Conservation (phyloP, 2,113 vertebrate genomes). For the Cettia cetti region DNA sequence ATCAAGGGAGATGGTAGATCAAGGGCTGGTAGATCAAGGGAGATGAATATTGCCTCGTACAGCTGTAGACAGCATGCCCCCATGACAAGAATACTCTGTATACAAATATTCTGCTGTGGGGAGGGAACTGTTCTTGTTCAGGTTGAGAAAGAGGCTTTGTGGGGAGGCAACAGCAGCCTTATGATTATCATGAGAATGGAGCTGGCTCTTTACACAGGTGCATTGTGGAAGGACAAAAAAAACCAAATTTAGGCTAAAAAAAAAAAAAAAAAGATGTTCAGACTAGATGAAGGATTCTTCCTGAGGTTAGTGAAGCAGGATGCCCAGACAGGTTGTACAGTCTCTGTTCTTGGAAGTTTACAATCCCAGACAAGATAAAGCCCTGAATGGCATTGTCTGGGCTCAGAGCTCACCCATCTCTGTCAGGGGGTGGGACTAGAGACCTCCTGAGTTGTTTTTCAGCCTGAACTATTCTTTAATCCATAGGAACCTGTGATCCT, state of each 20-base stretch:
- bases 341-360: background rate
- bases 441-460: background rate
- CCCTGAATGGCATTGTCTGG: background rate
- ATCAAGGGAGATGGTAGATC: background rate
- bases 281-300: background rate
- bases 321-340: background rate
- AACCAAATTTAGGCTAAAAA: background rate
- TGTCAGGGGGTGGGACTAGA: background rate
- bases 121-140: background rate
- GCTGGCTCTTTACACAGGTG: background rate
- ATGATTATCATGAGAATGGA: rapidly evolving
- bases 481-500: background rate
- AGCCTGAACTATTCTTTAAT: background rate
- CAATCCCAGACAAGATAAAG: background rate
- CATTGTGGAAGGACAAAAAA: background rate
- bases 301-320: background rate
- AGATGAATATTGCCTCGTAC: background rate
- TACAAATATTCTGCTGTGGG: background rate
- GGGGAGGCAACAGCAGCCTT: background rate
- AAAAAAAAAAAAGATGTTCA: background rate
- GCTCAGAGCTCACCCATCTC: background rate
- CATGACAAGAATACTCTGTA: background rate
- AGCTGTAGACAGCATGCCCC: background rate
- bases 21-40: background rate
- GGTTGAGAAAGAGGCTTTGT: background rate